A percentile compares a stretch with the other conserved stretches of the same genome.
phyloP scores from a whole-genome alignment of 2,797 vertebrate species.

The Myiotriccus ornatus region DNA sequence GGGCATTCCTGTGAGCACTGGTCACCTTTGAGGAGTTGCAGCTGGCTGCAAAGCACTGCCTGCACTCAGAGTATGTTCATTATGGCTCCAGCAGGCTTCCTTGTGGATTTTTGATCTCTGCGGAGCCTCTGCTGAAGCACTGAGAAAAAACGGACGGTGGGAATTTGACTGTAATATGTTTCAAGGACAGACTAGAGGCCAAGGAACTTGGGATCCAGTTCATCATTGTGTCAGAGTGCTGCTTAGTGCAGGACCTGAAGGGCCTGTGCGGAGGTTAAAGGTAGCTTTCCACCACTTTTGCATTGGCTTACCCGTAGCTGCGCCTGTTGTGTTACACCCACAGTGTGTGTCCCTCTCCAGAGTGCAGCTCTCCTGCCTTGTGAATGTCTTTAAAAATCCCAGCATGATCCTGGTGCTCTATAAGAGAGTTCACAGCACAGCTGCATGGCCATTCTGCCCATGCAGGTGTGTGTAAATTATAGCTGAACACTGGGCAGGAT shows the following conservation, averaged over 20 bases:
- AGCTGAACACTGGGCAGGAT: neutral
- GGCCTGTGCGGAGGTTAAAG: neutral
- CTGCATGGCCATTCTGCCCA: neutral
- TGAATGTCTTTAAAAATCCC: neutral
- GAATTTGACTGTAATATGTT: neutral
- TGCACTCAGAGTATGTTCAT: constrained; percentile 9
- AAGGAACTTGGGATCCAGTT: neutral
- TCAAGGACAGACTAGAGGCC: neutral
- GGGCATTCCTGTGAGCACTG: constrained; percentile 17
- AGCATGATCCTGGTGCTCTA: neutral
- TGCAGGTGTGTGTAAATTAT: neutral
- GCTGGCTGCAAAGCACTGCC: neutral
- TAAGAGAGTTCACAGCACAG: neutral
- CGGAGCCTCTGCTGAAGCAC: neutral
- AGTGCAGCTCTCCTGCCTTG: neutral
- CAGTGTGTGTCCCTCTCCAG: neutral
- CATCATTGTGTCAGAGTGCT: neutral
- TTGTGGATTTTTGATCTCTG: constrained; percentile 1
- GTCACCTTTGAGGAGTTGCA: constrained; percentile 38
- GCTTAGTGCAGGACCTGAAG: neutral
- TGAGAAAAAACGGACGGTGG: neutral
- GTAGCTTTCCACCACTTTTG: neutral
- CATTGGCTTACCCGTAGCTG: neutral
- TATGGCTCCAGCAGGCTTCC: neutral
- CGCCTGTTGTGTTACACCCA: neutral